Evolutionary conservation across 2,113 vertebrate species (phyloP).

Genomic region (Gadus macrocephalus): DNA sequence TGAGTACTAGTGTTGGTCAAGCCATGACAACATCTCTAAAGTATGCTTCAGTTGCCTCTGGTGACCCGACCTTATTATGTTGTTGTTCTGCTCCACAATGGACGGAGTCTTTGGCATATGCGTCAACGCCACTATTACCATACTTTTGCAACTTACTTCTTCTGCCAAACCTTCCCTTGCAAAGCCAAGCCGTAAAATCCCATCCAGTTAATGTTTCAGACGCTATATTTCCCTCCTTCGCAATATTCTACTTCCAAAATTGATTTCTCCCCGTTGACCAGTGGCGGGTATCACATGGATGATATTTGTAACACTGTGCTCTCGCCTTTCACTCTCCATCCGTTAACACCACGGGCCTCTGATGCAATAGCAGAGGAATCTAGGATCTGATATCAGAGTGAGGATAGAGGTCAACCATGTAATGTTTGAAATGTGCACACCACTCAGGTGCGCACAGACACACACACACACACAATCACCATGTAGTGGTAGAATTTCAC

Average conservation of each 20-base stretch:
- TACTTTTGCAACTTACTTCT: no score
- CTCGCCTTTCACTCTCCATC: slow-evolving; percentile 8
- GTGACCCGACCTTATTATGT: no score
- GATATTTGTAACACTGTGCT: slow-evolving; percentile 16
- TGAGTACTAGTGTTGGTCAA: no score
- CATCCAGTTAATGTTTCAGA: neutral
- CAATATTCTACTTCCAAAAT: neutral
- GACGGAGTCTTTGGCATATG: no score
- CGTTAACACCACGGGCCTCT: slow-evolving; percentile 15
- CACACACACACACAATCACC: slow-evolving; percentile 11
- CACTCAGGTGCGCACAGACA: neutral
- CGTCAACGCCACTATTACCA: no score
- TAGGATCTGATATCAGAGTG: slow-evolving; percentile 9
- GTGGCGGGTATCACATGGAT: slow-evolving; percentile 23
- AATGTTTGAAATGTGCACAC: neutral
- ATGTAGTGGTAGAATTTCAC: slow-evolving; percentile 29
- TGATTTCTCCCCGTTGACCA: neutral
- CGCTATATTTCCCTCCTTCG: neutral
- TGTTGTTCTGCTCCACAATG: no score
- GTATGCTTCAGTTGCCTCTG: no score
- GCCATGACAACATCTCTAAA: no score
- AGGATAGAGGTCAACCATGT: slow-evolving; percentile 3
- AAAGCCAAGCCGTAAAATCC: neutral
- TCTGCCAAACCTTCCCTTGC: neutral
- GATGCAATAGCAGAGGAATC: slow-evolving; percentile 29